These are phyloP conservation scores for Dicyrtoma fusca DNA, from an alignment of 2,888 invertebrate species.

Conservation along the genomic window DNA sequence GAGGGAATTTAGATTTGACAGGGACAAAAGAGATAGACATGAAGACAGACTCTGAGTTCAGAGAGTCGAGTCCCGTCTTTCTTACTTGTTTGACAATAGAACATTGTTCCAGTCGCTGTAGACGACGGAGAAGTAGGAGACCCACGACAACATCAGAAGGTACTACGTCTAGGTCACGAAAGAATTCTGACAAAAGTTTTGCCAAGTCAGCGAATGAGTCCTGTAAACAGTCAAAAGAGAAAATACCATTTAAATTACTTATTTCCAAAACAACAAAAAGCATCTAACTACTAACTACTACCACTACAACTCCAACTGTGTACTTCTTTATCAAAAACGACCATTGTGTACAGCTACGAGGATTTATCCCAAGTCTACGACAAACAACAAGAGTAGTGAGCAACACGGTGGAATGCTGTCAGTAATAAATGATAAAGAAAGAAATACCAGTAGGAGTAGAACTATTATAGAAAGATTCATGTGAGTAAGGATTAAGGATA, in stretches of 20 bases:
- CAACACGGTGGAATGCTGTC: too few relatives aligned
- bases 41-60: neutral
- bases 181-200: slow-evolving; percentile 79
- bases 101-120: slow-evolving; percentile 77
- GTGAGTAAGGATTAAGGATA: too few relatives aligned
- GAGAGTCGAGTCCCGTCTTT: slow-evolving; percentile 16
- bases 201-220: slow-evolving; percentile 86
- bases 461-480: too few relatives aligned
- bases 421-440: too few relatives aligned
- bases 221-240: slow-evolving; percentile 59
- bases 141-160: slow-evolving; percentile 87
- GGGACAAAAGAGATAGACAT: slow-evolving; percentile 6
- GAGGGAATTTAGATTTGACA: neutral
- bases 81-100: slow-evolving; percentile 71
- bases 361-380: too few relatives aligned
- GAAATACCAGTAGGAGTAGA: too few relatives aligned
- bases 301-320: neutral
- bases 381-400: too few relatives aligned
- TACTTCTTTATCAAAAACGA: neutral
- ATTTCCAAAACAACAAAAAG: neutral
- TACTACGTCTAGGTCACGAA: slow-evolving; percentile 83
- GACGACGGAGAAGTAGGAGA: slow-evolving; percentile 75
- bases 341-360: too few relatives aligned
- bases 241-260: slow-evolving; percentile 1
- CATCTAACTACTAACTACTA: neutral